Base-by-base conservation (phyloP, 1,140 invertebrate species). In the Zaprionus inermis region DNA sequence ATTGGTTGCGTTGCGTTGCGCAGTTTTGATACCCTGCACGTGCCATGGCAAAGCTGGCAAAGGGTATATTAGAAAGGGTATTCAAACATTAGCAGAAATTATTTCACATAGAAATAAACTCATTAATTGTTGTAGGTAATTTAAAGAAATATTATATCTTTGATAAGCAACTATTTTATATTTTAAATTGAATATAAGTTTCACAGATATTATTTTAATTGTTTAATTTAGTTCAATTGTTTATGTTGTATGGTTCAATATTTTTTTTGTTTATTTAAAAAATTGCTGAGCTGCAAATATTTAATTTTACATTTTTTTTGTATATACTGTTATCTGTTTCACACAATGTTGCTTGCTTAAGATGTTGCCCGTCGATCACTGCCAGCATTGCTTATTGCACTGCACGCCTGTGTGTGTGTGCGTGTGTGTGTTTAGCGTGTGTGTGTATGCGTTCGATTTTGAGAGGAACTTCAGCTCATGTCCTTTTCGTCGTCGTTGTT, bases 1-100 rank as follows among this genome's bases (percentile, higher is more conserved):
- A 90, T 85, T 90, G 86, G 84, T 80, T 79, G 77, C 79, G 82
- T 84, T 70, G 76, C 79, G 51, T 72, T 65, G 69, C 52, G 52
- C 71, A 68, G 46, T 56, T 61, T 36, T 18, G 28, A 73, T 69
- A 73, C 65, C 65, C 65, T 61, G 38, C 24, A 28, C 22, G 14
- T 20, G 11, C 2, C 22, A 54, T 14, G 5, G 12, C 2, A 1
- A 3, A 32, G 9, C 9, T 32, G 2, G 16, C 1, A 22, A n/a
- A 6, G 52, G 28, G 28, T 46, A 16, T 16, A 30, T 30, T 1
- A 3, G n/a, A 0, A 7, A 7, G 2, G n/a, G 38, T 6, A 38
- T 38, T 38, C 6, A 14, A 38, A 14, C 14, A 44, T 16, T 44
- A 44, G 38, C 16, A 16, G 14, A 2, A 32, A 6, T 10, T 32